phyloP scores from a whole-genome alignment of 2,888 invertebrate genomes.

The Cryptophagus acutangulus region DNA sequence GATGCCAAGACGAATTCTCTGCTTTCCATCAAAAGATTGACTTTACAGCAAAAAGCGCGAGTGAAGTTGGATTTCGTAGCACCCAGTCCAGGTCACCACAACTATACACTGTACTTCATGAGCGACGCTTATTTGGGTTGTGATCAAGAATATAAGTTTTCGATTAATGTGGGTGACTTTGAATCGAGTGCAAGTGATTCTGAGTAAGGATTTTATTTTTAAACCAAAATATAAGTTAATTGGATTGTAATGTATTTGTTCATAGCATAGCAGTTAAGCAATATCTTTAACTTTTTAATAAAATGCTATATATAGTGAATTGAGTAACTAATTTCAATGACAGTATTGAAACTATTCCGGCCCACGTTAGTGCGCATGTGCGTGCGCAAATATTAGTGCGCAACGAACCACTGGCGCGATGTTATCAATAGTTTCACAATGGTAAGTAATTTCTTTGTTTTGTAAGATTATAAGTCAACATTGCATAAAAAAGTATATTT shows the following conservation, averaged over 20 bases:
- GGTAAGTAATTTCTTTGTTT: too few species aligned
- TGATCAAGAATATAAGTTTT: slow-evolving; percentile 98
- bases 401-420: too few species aligned
- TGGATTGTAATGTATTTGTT: not conserved
- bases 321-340: too few species aligned
- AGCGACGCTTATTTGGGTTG: slow-evolving; percentile 98
- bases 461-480: too few species aligned
- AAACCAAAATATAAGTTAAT: not conserved
- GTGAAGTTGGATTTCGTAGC: slow-evolving; percentile 89
- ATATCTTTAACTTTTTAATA: too few species aligned
- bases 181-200: slow-evolving; percentile 61
- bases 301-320: too few species aligned
- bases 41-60: slow-evolving; percentile 88
- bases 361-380: too few species aligned
- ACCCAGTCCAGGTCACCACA: slow-evolving; percentile 80
- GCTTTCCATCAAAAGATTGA: slow-evolving; percentile 93
- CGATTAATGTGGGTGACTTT: slow-evolving; percentile 73
- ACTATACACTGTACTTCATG: slow-evolving; percentile 97
- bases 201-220: slow-evolving; percentile 45
- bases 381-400: too few species aligned
- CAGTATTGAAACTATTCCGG: too few species aligned
- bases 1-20: slow-evolving; percentile 92
- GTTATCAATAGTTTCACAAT: too few species aligned
- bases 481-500: too few species aligned
- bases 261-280: too few species aligned